Percentiles rank a stretch among this genome's conserved stretches.
Evolutionary conservation across 2,113 vertebrate genomes (phyloP).

Genomic region (human): GRCh38 chr14:104444001-104444500

Average conservation of each 20-base stretch:
- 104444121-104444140: neutral
- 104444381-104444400: fast-evolving
- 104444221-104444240: too few species aligned
- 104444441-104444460: too few species aligned
- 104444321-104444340: fast-evolving
- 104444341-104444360: fast-evolving
- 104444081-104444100: neutral
- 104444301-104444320: fast-evolving
- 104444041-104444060: neutral
- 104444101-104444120: neutral
- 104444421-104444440: too few species aligned
- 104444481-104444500: too few species aligned
- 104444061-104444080: neutral
- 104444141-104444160: neutral
- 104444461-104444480: fast-evolving
- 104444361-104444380: fast-evolving
- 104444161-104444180: neutral
- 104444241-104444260: too few species aligned
- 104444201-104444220: neutral
- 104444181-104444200: neutral
- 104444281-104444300: fast-evolving
- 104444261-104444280: fast-evolving
- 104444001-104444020: too few species aligned
- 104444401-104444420: too few species aligned
- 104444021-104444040: too few species aligned